Base-by-base conservation (phyloP, 2,797 vertebrate species). In the Myotis findleyi region DNA sequence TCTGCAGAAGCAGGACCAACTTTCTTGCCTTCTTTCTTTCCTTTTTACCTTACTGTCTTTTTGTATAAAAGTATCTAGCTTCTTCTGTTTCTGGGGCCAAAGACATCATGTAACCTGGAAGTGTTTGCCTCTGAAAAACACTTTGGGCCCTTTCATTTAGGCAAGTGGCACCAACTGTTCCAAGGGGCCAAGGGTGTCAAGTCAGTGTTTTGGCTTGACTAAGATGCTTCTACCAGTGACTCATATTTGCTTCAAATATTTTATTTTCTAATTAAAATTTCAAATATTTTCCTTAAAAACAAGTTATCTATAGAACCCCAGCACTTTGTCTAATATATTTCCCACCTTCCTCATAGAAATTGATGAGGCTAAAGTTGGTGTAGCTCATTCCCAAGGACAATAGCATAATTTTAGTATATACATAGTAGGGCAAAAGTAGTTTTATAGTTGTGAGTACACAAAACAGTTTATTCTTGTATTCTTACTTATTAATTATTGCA, bases 21-120 rank as follows among this genome's bases (percentile, higher is more conserved):
- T 91, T 75, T 82, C 27, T 82, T 82, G 8, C 30, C 49, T 87
- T 81, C n/a, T 25, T 68, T 68, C n/a, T 91, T 59, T 87, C 49
- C 6, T 76, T 68, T 27, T 3, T 76, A 23, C 8, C 7, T 75
- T 44, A 7, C 2, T 91, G 23, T 30, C 21, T 69, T 76, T 75
- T 76, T 16, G 69, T 30, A 75, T 18, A 82, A 68, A 87, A 41
- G 5, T 68, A 21, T 30, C 16, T 38, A 41, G 16, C 44, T 79
- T 62, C 33, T 91, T 59, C 38, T 47, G 36, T 38, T 75, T 82
- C 49, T 30, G 12, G 69, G 82, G 69, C 7, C 41, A 95, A 82
- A 87, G 30, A 23, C 8, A 71, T 38, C 9, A 25, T 38, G 11
- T n/a, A 76, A 76, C 17, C 23, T 68, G 18, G 51, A 62, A 76